Evolutionary conservation across 2,797 vertebrate genomes (phyloP).

Genomic region (Ataeniobius toweri): DNA sequence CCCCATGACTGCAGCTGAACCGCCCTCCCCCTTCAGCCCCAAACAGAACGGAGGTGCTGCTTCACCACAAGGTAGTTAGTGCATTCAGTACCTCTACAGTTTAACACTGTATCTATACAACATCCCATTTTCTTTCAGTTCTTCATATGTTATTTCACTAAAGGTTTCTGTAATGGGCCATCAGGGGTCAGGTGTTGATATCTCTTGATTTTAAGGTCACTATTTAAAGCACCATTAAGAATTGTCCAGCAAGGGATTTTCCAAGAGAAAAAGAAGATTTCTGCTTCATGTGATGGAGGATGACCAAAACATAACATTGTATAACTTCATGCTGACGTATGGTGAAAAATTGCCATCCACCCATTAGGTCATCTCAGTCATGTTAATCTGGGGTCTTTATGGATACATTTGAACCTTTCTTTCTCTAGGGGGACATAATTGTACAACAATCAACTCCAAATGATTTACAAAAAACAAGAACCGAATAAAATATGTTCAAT

Average conservation of each 20-base stretch:
- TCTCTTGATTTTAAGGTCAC: not conserved
- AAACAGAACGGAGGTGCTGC: constrained; percentile 79
- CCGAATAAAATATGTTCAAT: not conserved
- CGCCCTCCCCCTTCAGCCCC: constrained; percentile 82
- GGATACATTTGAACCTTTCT: not conserved
- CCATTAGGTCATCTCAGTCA: not conserved
- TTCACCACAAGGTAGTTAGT: constrained; percentile 70
- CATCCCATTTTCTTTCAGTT: not conserved
- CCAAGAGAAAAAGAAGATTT: no score
- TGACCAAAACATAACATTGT: not conserved
- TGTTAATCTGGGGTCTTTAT: not conserved
- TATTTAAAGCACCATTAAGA: not conserved
- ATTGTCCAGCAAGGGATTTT: no score
- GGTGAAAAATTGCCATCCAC: not conserved
- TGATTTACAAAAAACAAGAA: no score
- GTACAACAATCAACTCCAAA: not conserved
- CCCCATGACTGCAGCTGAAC: constrained; percentile 77
- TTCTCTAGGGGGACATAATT: not conserved
- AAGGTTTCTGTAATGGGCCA: not conserved
- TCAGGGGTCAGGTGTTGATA: not conserved
- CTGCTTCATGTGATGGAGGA: no score
- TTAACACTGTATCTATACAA: not conserved
- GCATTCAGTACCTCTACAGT: constrained; percentile 18
- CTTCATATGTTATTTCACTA: no score
- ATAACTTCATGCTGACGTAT: not conserved